Percentiles rank a stretch among this genome's conserved stretches.
phyloP scores from a whole-genome alignment of 2,888 invertebrate genomes.

The Mythimna vitellina region DNA sequence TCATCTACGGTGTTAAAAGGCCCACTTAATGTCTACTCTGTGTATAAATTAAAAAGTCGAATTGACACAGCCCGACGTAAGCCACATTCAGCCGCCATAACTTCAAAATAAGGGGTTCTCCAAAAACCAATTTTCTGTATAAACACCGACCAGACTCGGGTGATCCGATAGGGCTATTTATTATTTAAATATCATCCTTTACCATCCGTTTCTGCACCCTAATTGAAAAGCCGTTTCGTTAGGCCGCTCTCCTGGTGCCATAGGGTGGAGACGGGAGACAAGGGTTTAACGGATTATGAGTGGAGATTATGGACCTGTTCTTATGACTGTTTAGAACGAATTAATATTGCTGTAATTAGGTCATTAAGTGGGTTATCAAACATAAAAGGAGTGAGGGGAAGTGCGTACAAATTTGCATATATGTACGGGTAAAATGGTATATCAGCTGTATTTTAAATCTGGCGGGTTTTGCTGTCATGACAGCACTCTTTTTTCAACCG shows the following conservation, averaged over 20 bases:
- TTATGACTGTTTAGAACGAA: slow-evolving; percentile 36
- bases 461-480: no score
- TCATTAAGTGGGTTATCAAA: slow-evolving; percentile 1
- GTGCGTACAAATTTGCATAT: no score
- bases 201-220: slow-evolving; percentile 42
- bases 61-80: slow-evolving; percentile 4
- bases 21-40: not conserved
- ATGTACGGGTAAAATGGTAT: no score
- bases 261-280: not conserved
- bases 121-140: slow-evolving; percentile 74
- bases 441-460: no score
- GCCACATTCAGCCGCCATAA: slow-evolving; percentile 31
- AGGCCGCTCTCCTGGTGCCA: slow-evolving; percentile 15
- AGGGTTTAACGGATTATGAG: slow-evolving; percentile 22
- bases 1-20: not conserved
- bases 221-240: slow-evolving; percentile 56
- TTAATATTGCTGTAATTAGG: slow-evolving; percentile 24
- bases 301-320: slow-evolving; percentile 23
- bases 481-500: no score
- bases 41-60: slow-evolving; percentile 30
- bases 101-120: slow-evolving; percentile 51
- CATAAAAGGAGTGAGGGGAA: no score
- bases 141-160: slow-evolving; percentile 66
- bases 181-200: slow-evolving; percentile 73
- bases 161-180: slow-evolving; percentile 66